Evolutionary conservation across 2,113 vertebrate species (phyloP).

Genomic region (Crotalus helleri): DNA sequence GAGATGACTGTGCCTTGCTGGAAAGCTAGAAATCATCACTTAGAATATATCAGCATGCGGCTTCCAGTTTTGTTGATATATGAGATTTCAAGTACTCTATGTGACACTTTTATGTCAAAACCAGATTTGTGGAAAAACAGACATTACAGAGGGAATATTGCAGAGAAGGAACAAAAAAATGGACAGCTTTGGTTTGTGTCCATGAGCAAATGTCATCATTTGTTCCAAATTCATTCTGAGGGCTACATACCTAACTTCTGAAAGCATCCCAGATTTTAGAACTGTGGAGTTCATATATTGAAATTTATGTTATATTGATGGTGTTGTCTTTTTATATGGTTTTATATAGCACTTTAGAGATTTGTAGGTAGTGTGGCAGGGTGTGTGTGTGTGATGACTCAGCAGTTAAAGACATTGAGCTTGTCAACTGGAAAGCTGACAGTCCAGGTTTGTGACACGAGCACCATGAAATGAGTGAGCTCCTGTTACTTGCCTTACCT

Average conservation of each 20-base stretch:
- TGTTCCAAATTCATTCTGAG: background rate
- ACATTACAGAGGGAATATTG: background rate
- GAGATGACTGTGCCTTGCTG: background rate
- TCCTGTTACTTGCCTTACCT: background rate
- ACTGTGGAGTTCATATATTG: background rate
- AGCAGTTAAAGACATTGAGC: background rate
- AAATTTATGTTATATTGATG: background rate
- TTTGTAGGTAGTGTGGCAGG: background rate
- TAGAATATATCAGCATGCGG: background rate
- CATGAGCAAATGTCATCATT: background rate
- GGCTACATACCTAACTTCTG: background rate
- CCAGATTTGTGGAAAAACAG: background rate
- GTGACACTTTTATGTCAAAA: conserved; percentile 3
- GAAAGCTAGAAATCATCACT: conserved; percentile 1
- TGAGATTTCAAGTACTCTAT: background rate
- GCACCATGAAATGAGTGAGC: background rate
- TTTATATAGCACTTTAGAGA: background rate
- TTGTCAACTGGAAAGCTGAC: background rate
- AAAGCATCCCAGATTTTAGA: background rate
- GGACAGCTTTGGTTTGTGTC: background rate
- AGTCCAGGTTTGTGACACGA: background rate
- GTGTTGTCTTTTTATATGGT: background rate
- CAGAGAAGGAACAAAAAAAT: background rate
- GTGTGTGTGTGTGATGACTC: background rate
- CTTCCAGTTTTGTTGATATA: background rate